Percentiles rank a stretch among this genome's conserved stretches.
phyloP scores from a whole-genome alignment of 2,113 vertebrate species.

The Gavia stellata region DNA sequence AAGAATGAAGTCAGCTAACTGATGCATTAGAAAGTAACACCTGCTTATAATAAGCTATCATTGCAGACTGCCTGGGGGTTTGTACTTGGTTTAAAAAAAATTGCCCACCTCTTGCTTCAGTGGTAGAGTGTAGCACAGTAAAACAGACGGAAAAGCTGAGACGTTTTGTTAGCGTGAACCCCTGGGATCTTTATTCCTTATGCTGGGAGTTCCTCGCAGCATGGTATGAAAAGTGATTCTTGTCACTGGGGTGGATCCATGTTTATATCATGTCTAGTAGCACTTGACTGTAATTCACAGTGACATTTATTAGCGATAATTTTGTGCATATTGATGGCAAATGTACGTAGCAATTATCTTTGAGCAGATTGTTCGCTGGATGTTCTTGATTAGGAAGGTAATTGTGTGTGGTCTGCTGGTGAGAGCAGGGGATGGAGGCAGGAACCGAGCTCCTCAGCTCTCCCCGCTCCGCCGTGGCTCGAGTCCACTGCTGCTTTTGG shows the following conservation, averaged over 20 bases:
- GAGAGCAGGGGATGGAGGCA: neutral
- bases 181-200: neutral
- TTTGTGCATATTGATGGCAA: neutral
- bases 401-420: constrained; percentile 48
- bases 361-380: neutral
- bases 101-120: neutral
- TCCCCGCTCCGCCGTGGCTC: neutral
- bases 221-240: neutral
- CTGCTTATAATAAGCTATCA: neutral
- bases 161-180: neutral
- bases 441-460: neutral
- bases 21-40: neutral
- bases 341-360: neutral
- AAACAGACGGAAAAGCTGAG: neutral
- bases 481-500: neutral
- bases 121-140: neutral
- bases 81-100: neutral
- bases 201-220: fast-evolving
- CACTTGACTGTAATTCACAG: neutral
- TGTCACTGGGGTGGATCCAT: neutral
- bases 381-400: constrained; percentile 24
- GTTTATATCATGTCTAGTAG: neutral
- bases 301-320: constrained; percentile 5
- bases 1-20: neutral
- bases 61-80: neutral